phyloP scores from a whole-genome alignment of 2,797 vertebrate genomes.

The Peromyscus nudipes region DNA sequence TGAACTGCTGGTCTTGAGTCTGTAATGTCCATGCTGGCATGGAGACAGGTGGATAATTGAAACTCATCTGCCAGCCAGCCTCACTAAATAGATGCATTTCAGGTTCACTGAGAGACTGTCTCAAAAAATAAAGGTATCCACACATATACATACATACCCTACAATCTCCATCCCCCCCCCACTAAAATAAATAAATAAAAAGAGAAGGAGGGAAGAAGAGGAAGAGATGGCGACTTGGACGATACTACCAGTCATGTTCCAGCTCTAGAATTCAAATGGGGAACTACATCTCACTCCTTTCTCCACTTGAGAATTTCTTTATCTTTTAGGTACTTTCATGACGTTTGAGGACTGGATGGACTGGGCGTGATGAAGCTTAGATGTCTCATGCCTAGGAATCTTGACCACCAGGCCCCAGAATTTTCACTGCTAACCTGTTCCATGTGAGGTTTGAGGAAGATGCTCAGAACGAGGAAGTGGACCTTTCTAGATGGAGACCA shows the following conservation, averaged over 20 bases:
- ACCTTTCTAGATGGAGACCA: neutral
- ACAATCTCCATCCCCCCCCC: fast-evolving
- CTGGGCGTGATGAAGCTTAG: neutral
- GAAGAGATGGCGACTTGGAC: neutral
- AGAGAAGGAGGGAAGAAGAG: neutral
- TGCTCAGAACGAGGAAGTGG: neutral
- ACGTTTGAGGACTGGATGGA: neutral
- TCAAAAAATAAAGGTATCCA: neutral
- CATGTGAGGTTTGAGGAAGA: neutral
- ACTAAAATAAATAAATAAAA: neutral
- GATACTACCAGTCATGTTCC: neutral
- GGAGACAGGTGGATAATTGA: neutral
- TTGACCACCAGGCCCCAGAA: neutral
- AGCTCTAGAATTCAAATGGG: neutral
- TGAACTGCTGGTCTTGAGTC: neutral
- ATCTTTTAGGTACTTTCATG: neutral
- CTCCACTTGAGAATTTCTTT: neutral
- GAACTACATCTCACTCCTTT: neutral
- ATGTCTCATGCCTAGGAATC: neutral
- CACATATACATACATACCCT: neutral
- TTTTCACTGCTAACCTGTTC: neutral
- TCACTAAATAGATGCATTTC: neutral
- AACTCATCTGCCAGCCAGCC: neutral
- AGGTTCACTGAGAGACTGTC: neutral
- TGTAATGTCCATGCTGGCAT: neutral